These are phyloP conservation scores for Apeira syringaria DNA, from an alignment of 2,888 invertebrate species.

Conservation along the genomic window DNA sequence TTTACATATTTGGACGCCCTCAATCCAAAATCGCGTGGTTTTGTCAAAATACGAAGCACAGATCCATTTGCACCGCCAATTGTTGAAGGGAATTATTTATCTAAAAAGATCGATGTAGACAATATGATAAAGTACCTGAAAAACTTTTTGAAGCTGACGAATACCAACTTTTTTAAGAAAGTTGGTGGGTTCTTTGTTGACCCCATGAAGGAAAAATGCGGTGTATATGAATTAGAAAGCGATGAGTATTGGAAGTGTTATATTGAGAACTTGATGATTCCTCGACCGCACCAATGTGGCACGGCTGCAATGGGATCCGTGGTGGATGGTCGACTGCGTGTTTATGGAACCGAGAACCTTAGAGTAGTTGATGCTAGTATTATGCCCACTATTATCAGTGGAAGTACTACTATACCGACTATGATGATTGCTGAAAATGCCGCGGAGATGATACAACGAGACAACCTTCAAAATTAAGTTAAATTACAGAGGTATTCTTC, in stretches of 20 bases:
- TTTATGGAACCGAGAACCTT: constrained; percentile 84
- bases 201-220: constrained; percentile 27
- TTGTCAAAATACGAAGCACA: constrained; percentile 74
- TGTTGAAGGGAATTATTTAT: constrained; percentile 82
- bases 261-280: constrained; percentile 83
- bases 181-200: constrained; percentile 46
- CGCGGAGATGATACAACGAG: constrained; percentile 23
- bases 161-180: constrained; percentile 58
- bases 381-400: constrained; percentile 86
- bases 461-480: too few species aligned
- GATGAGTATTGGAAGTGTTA: constrained; percentile 86
- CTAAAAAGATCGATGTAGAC: constrained; percentile 69
- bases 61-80: constrained; percentile 80
- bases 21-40: constrained; percentile 1
- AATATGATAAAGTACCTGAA: constrained; percentile 56
- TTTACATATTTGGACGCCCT: neutral
- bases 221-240: constrained; percentile 52
- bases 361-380: constrained; percentile 88
- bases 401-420: constrained; percentile 87
- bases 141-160: constrained; percentile 44
- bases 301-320: constrained; percentile 90
- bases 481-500: too few species aligned
- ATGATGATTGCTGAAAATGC: constrained; percentile 90
- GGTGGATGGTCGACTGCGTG: constrained; percentile 84
- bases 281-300: constrained; percentile 87